Base-by-base conservation (phyloP, 2,113 vertebrate genomes). In the Formicarius rufipectus region DNA sequence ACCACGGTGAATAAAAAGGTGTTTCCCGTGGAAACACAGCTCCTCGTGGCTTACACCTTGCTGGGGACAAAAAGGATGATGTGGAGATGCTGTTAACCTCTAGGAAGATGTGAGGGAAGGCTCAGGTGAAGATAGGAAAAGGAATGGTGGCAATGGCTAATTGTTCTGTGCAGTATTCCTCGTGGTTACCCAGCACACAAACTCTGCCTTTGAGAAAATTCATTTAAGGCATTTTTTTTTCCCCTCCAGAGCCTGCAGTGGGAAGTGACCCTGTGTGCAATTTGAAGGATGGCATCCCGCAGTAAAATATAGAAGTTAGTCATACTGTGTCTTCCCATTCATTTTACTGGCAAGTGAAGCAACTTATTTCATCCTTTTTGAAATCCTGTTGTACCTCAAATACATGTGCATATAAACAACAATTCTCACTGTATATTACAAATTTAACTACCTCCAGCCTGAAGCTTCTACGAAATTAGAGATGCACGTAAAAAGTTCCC, bases 51-150 rank as follows among this genome's bases (percentile, higher is more conserved):
- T 42, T 39, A 87, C 64, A 93, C 95, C 93, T 89, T 39, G 42
- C n/a, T 78, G 86, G 87, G 84, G 94, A 97, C 93, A 92, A 89
- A 82, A 84, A 87, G 56, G 77, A 60, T 8, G 13, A 79, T 58
- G 23, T 64, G 94, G 89, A 74, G 91, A 89, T 44, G 73, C 22
- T 85, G 88, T 45, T 93, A 75, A 83, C 77, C 72, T 91, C 79
- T 33, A 35, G 35, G 30, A 90, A 37, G 50, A 89, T 18, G 37
- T 2, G 11, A 94, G 87, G 35, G 13, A 45, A 85, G 58, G 84
- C 84, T 44, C 44, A 49, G 52, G 47, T 33, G n/a, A 67, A 28
- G 77, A 82, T 25, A 9, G 14, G 3, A 35, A 18, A 60, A 82
- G 17, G 69, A 78, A 56, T 2, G 37, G 47, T 19, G 50, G 67